phyloP scores from a whole-genome alignment of 2,888 invertebrate species.

The Hydrotaea cyrtoneurina region DNA sequence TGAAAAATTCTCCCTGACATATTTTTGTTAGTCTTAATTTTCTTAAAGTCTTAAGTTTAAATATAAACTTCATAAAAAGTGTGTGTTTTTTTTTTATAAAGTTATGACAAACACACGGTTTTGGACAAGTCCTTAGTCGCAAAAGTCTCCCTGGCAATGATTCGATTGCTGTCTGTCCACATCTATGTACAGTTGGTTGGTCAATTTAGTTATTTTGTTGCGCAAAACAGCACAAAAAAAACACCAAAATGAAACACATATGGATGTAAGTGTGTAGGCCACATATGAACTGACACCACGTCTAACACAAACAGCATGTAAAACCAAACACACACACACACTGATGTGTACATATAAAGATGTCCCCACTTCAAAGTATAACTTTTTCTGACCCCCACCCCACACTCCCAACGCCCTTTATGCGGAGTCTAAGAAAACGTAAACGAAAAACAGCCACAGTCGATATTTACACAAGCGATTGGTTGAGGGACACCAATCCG shows the following conservation, averaged over 20 bases:
- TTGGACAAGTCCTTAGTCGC: too few relatives aligned
- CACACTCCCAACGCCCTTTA: not conserved
- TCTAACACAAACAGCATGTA: not conserved
- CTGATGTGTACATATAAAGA: not conserved
- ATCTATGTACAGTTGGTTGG: not conserved
- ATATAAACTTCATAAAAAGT: too few relatives aligned
- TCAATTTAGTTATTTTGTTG: conserved; percentile 9
- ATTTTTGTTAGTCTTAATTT: too few relatives aligned
- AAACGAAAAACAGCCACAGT: not conserved
- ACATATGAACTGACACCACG: not conserved
- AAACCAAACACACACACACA: too few relatives aligned
- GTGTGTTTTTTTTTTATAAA: too few relatives aligned
- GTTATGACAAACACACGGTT: too few relatives aligned
- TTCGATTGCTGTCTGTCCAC: not conserved
- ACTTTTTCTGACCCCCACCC: not conserved
- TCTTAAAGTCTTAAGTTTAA: too few relatives aligned
- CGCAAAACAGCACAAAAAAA: too few relatives aligned
- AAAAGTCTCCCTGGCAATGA: not conserved
- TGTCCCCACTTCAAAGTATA: not conserved
- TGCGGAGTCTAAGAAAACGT: not conserved
- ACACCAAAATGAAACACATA: not conserved
- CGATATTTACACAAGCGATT: conserved; percentile 80
- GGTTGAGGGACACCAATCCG: conserved; percentile 80
- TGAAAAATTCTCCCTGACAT: too few relatives aligned
- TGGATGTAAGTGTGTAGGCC: too few relatives aligned